Percentiles rank a stretch among this genome's conserved stretches.
Evolutionary conservation across 2,113 vertebrate species (phyloP).

Genomic region (Tragelaphus scriptus): DNA sequence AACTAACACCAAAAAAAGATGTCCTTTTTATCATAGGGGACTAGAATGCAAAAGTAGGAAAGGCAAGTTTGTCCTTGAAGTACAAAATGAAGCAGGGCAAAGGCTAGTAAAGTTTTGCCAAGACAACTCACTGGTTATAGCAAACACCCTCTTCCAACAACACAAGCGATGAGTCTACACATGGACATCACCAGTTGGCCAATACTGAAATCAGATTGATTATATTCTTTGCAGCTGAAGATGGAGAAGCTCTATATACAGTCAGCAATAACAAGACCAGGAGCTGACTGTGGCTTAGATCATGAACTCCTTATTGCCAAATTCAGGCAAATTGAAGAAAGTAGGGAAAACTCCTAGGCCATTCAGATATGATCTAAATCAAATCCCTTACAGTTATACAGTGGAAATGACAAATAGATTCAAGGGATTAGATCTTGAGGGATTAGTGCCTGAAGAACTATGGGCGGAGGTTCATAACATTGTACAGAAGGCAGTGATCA

Average conservation of each 20-base stretch:
- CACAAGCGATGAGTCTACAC: not conserved
- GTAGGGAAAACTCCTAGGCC: not conserved
- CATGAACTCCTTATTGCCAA: not conserved
- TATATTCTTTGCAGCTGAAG: not conserved
- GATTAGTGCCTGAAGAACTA: not conserved
- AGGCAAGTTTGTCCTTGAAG: not conserved
- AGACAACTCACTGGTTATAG: not conserved
- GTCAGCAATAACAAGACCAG: not conserved
- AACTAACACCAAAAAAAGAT: not conserved
- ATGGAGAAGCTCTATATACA: not conserved
- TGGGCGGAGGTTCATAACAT: not conserved
- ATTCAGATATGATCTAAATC: not conserved
- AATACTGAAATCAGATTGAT: not conserved
- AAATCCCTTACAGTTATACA: not conserved
- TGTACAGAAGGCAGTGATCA: not conserved
- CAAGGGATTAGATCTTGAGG: not conserved
- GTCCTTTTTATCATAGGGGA: not conserved
- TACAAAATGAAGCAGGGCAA: not conserved
- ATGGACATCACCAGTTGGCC: not conserved
- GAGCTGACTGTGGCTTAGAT: not conserved
- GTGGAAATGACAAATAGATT: not conserved
- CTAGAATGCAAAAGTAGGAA: not conserved
- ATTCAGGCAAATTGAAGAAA: not conserved
- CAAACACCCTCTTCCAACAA: not conserved
- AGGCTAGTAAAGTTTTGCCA: not conserved